Conservation (phyloP, 2,113 vertebrate genomes). For the Brachyhypopomus occidentalis region DNA sequence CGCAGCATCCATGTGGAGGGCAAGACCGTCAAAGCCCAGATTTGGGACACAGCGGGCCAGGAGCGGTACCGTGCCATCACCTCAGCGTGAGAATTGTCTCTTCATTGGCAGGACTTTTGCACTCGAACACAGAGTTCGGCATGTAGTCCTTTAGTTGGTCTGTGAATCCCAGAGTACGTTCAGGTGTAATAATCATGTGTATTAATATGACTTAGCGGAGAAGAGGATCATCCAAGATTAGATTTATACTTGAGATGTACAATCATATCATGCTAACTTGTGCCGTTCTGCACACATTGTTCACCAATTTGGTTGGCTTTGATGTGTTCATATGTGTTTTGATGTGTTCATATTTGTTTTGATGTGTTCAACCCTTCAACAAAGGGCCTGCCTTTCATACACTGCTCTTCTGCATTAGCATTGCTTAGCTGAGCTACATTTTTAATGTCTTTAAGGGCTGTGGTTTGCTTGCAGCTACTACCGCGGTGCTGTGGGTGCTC, state of each 20-base stretch:
- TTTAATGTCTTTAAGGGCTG: background rate
- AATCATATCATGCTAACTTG: background rate
- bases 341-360: background rate
- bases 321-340: background rate
- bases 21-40: conserved; percentile 85
- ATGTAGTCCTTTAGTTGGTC: background rate
- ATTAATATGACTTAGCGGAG: too few species aligned
- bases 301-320: background rate
- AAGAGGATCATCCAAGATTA: background rate
- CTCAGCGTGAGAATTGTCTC: conserved; percentile 78
- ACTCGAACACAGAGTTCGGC: background rate
- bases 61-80: conserved; percentile 87
- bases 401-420: background rate
- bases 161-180: background rate
- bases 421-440: background rate
- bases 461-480: conserved; percentile 75
- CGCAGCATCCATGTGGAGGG: conserved; percentile 85
- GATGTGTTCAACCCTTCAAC: background rate
- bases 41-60: conserved; percentile 87
- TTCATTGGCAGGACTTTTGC: background rate
- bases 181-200: background rate
- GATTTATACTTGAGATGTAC: background rate
- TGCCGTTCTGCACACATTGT: conserved; percentile 9
- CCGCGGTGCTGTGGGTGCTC: conserved; percentile 81
- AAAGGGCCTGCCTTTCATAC: background rate